Percentiles rank a stretch among this genome's conserved stretches.
Evolutionary conservation across 2,113 vertebrate species (phyloP).

Genomic region (Struthio camelus): DNA sequence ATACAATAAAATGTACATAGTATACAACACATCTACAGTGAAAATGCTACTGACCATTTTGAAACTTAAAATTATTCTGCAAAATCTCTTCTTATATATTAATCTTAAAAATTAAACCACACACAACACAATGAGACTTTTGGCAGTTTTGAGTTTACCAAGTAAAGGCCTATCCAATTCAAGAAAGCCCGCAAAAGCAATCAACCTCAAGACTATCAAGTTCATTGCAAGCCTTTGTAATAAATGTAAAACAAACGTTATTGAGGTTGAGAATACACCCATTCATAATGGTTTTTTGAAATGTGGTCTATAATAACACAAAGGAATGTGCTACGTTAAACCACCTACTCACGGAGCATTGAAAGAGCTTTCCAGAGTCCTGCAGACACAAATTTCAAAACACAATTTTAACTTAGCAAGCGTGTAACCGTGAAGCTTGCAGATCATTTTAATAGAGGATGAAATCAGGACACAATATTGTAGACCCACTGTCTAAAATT

Average conservation of each 20-base stretch:
- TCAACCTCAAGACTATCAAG: not conserved
- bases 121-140: not conserved
- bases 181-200: not conserved
- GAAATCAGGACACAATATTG: not conserved
- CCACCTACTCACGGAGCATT: not conserved
- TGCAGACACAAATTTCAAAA: not conserved
- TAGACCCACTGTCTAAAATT: not conserved
- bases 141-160: not conserved
- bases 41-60: not conserved
- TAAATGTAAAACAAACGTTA: not conserved
- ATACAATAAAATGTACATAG: not conserved
- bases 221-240: not conserved
- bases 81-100: not conserved
- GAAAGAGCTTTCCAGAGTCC: not conserved
- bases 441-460: not conserved
- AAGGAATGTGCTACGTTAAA: not conserved
- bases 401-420: not conserved
- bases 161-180: not conserved
- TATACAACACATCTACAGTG: not conserved
- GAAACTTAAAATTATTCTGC: not conserved
- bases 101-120: not conserved
- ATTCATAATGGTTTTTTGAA: not conserved
- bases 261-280: not conserved
- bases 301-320: not conserved
- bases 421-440: not conserved